Percentiles rank a stretch among this genome's conserved stretches.
Evolutionary conservation across 1,140 invertebrate species (phyloP).

Genomic region (Musca domestica): DNA sequence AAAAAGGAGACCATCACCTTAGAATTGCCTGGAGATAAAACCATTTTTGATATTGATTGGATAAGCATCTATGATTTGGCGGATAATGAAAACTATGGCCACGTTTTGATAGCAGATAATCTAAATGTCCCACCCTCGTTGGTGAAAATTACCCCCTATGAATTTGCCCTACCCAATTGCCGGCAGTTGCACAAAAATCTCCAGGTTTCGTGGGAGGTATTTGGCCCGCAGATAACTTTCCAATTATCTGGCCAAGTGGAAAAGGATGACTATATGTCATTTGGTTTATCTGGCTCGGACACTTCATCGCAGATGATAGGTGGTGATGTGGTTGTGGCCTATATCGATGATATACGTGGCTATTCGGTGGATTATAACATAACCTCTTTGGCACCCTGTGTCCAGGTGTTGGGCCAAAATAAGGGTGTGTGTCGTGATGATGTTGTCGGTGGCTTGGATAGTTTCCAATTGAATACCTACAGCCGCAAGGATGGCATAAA

Average conservation of each 20-base stretch:
- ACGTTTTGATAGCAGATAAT: conserved; percentile 74
- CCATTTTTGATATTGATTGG: conserved; percentile 84
- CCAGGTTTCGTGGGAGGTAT: conserved; percentile 86
- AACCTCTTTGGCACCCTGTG: conserved; percentile 79
- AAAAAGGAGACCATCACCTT: conserved; percentile 72
- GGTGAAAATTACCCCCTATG: conserved; percentile 60
- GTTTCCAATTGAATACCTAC: conserved; percentile 72
- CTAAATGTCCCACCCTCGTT: conserved; percentile 84
- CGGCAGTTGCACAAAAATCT: conserved; percentile 78
- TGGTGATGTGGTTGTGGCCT: conserved; percentile 77
- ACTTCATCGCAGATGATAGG: conserved; percentile 77
- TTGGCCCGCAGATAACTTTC: conserved; percentile 84
- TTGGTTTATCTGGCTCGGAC: conserved; percentile 77
- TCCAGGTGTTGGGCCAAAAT: conserved; percentile 78
- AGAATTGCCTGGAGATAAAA: conserved; percentile 77
- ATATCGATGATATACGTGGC: conserved; percentile 70
- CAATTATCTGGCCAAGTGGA: conserved; percentile 77
- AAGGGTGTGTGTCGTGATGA: conserved; percentile 84
- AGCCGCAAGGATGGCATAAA: conserved; percentile 72
- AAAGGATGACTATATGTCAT: conserved; percentile 81
- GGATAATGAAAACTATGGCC: conserved; percentile 70
- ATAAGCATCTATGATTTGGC: conserved; percentile 76
- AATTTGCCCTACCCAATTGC: conserved; percentile 75
- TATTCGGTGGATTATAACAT: conserved; percentile 82
- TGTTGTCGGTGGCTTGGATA: conserved; percentile 72